phyloP scores from a whole-genome alignment of 2,797 vertebrate species.

The Pseudomugil gertrudae region DNA sequence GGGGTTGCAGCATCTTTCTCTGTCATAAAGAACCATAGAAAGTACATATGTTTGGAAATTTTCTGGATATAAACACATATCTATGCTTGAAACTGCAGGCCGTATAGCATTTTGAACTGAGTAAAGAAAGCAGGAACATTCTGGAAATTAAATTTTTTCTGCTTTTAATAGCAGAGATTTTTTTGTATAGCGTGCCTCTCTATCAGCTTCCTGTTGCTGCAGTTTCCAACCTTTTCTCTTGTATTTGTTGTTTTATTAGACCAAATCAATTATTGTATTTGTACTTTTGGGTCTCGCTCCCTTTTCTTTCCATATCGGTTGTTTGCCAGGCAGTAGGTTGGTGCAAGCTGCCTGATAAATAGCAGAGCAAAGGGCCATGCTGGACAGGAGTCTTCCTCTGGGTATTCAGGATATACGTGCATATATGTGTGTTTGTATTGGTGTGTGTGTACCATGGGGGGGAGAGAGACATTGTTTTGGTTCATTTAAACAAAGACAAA shows the following conservation, averaged over 20 bases:
- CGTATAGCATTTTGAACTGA: neutral
- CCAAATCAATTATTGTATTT: constrained; percentile 65
- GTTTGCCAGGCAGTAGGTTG: constrained; percentile 68
- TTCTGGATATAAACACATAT: constrained; percentile 13
- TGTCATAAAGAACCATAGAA: constrained; percentile 7
- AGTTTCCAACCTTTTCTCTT: constrained; percentile 53
- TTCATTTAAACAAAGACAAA: neutral
- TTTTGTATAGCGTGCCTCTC: constrained; percentile 30
- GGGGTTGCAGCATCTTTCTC: constrained; percentile 18
- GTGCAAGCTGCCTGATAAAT: constrained; percentile 76
- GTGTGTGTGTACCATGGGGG: neutral
- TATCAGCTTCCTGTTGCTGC: constrained; percentile 50
- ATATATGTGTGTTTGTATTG: neutral
- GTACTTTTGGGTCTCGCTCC: constrained; percentile 50
- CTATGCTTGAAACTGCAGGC: neutral
- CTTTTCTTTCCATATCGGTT: constrained; percentile 71
- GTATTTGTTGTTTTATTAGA: constrained; percentile 72
- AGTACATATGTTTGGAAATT: constrained; percentile 10
- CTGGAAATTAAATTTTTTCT: constrained; percentile 34
- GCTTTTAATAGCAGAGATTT: constrained; percentile 30
- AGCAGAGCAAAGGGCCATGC: constrained; percentile 38
- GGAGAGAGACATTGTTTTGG: neutral
- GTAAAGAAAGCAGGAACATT: constrained; percentile 38
- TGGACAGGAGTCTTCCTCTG: constrained; percentile 54
- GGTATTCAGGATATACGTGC: constrained; percentile 32